Conservation (phyloP, 2,888 invertebrate species). For the Heterodera filipjevi region DNA sequence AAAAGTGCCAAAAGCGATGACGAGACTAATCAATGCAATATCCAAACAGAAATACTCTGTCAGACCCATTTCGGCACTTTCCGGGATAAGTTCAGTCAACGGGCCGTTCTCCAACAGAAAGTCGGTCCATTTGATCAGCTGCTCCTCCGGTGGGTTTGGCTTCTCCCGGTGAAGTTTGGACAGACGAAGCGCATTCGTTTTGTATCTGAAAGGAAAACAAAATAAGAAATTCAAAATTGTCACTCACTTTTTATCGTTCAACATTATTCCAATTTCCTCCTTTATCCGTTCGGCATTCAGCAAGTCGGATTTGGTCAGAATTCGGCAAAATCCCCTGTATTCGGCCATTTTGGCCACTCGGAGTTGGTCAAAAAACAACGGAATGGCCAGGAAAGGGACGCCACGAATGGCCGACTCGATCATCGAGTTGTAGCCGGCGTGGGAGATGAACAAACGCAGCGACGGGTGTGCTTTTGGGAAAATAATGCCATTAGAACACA, state of each 20-base stretch:
- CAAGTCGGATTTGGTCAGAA: conserved; percentile 19
- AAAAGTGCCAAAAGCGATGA: background rate
- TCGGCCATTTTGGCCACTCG: conserved; percentile 60
- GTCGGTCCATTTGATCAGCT: conserved; percentile 48
- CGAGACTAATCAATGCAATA: background rate
- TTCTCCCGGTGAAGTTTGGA: conserved; percentile 37
- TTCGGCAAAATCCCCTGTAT: conserved; percentile 46
- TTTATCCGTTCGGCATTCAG: conserved; percentile 21
- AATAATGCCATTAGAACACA: background rate
- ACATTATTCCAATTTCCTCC: conserved; percentile 24
- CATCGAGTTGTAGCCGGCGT: conserved; percentile 60
- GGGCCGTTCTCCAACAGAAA: conserved; percentile 44
- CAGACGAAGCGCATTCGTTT: conserved; percentile 41
- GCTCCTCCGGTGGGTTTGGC: conserved; percentile 43
- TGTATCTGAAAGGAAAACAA: conserved; percentile 36
- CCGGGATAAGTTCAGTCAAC: conserved; percentile 40
- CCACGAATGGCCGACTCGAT: conserved; percentile 56
- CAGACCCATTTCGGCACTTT: conserved; percentile 35
- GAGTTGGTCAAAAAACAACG: conserved; percentile 62
- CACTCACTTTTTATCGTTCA: conserved; percentile 28
- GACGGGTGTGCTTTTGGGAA: conserved; percentile 49
- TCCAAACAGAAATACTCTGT: conserved; percentile 42
- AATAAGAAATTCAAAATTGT: background rate
- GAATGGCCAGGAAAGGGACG: conserved; percentile 58
- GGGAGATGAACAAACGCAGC: conserved; percentile 58